These are phyloP conservation scores for Heliangelus exortis DNA, from an alignment of 2,797 vertebrate genomes.

Conservation along the genomic window DNA sequence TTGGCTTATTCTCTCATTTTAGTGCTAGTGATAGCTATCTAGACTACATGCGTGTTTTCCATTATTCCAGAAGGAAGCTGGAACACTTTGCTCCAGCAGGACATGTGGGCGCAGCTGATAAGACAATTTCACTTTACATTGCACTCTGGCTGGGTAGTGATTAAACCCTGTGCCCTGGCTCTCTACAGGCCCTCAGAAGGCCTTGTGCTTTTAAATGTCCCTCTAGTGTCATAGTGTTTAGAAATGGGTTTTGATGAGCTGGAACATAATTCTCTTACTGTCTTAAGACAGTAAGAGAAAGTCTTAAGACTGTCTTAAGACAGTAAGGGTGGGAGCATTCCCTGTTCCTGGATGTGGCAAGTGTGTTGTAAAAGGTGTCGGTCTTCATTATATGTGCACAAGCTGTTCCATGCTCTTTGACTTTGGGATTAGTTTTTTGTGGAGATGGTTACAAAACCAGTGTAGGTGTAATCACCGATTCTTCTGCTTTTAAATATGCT, in stretches of 20 bases:
- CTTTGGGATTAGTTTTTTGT: background rate
- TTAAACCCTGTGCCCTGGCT: background rate
- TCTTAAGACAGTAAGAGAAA: too few species aligned
- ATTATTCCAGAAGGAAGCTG: background rate
- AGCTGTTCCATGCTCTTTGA: background rate
- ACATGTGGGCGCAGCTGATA: background rate
- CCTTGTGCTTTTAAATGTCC: background rate
- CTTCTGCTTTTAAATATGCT: background rate
- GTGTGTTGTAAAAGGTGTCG: background rate
- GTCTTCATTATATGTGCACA: background rate
- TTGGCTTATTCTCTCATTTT: background rate
- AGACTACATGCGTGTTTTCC: fast-evolving
- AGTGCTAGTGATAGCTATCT: background rate
- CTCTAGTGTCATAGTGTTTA: background rate
- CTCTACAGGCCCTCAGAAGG: background rate
- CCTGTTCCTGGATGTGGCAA: background rate
- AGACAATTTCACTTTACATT: background rate
- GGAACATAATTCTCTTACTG: background rate
- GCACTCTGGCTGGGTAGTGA: fast-evolving
- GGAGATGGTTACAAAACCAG: background rate
- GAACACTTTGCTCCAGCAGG: background rate
- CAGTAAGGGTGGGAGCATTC: too few species aligned
- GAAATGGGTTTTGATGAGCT: background rate
- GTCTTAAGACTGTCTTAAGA: too few species aligned
- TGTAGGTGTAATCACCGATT: background rate